These are phyloP conservation scores for Aporophyla nigra DNA, from an alignment of 2,888 invertebrate genomes.

Conservation along the genomic window DNA sequence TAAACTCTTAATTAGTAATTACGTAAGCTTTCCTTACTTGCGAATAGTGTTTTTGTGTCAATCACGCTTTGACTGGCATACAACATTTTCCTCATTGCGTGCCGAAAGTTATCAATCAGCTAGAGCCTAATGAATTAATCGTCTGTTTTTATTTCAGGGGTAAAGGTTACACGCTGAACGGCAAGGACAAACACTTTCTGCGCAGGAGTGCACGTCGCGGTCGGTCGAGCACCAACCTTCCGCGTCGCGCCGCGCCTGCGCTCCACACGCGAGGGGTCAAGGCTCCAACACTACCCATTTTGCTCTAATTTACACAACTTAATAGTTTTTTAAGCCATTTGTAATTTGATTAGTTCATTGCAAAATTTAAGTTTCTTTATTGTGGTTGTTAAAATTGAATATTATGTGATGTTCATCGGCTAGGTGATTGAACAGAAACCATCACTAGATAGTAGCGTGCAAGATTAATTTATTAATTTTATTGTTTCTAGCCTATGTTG, in stretches of 20 bases:
- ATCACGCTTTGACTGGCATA: slow-evolving; percentile 46
- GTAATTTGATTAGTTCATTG: slow-evolving; percentile 65
- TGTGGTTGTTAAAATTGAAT: slow-evolving; percentile 31
- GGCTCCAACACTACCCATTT: slow-evolving; percentile 74
- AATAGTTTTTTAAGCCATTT: slow-evolving; percentile 58
- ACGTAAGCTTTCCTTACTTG: slow-evolving; percentile 15
- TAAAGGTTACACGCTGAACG: slow-evolving; percentile 79
- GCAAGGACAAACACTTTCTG: slow-evolving; percentile 90
- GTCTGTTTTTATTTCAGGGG: slow-evolving; percentile 77
- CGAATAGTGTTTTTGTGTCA: slow-evolving; percentile 33
- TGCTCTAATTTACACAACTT: slow-evolving; percentile 74
- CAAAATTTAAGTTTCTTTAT: slow-evolving; percentile 44
- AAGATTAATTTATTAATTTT: too few relatives aligned
- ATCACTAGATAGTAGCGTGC: neutral
- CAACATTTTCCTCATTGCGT: slow-evolving; percentile 58
- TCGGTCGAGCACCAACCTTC: slow-evolving; percentile 85
- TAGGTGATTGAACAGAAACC: neutral
- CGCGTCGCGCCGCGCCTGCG: slow-evolving; percentile 80
- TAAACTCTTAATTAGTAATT: slow-evolving; percentile 29
- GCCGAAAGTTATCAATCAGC: slow-evolving; percentile 48
- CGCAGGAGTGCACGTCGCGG: slow-evolving; percentile 86
- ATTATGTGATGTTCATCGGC: slow-evolving; percentile 1
- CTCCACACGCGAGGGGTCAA: slow-evolving; percentile 80
- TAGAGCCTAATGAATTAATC: slow-evolving; percentile 51
- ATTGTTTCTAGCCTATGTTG: too few relatives aligned